A percentile compares a stretch with the other conserved stretches of the same genome.
These are phyloP conservation scores for Otolemur crassicaudatus DNA, from an alignment of 2,797 vertebrate genomes.

Conservation along the genomic window DNA sequence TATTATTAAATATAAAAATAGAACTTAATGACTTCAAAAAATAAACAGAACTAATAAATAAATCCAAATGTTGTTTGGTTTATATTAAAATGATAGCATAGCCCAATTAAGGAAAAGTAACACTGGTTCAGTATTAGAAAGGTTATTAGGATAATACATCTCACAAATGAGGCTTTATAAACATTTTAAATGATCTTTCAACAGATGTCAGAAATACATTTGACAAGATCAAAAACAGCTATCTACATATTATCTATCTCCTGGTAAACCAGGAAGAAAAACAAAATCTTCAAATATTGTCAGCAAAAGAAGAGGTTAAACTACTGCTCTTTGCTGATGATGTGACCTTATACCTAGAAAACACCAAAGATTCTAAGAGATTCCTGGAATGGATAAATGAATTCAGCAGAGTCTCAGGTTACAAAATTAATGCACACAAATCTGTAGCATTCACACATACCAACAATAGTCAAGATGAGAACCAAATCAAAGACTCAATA, in stretches of 20 bases:
- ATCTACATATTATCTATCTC: background rate
- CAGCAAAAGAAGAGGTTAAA: too few species aligned
- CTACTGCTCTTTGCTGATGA: too few species aligned
- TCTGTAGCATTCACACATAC: too few species aligned
- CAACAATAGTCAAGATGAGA: too few species aligned
- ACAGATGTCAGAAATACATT: background rate
- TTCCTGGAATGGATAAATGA: too few species aligned
- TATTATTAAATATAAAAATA: constrained; percentile 1
- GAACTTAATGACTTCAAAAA: constrained; percentile 6
- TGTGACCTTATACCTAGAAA: too few species aligned
- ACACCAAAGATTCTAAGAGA: too few species aligned
- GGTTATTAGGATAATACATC: background rate
- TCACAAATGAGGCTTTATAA: background rate
- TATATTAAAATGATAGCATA: background rate
- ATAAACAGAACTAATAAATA: constrained; percentile 24
- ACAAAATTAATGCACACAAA: too few species aligned
- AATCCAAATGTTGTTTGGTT: background rate
- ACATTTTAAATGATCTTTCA: background rate
- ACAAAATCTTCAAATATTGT: too few species aligned
- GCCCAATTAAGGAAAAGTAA: background rate
- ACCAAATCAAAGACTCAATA: too few species aligned
- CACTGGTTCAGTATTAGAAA: background rate
- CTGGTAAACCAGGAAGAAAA: background rate
- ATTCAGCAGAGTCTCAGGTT: too few species aligned
- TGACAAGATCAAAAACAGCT: background rate